Evolutionary conservation across 1,140 invertebrate species (phyloP), one percentile per base, ranked within the genome.

Genomic region (Sycophila sp.): DNA sequence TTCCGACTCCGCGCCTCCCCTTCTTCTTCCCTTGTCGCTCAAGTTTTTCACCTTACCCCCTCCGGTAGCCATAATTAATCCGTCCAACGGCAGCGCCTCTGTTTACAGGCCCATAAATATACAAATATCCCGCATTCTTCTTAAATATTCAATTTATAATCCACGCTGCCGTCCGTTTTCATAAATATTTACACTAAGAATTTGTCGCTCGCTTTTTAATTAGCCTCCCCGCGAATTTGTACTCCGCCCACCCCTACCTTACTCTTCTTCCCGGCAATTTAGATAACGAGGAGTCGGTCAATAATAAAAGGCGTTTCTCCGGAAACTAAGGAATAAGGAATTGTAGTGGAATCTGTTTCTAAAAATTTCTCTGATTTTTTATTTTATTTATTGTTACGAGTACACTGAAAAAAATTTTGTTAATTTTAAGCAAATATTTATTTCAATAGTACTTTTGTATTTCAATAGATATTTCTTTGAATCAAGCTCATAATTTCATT

Each of bases 151-250:
- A 63, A 69, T 69, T 70, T 70, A 70, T 64, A 70, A 70, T 69
- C 58, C 55, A 45, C 45, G 17, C 24, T 34, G 32, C 30, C 32
- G 22, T 58, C 22, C 19, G 24, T 45, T 71, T 71, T 42, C 69
- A 71, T 64, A 64, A 64, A 64, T 71, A 71, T 71, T 71, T 64
- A 64, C 45, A 66, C n/a, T n/a, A n/a, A n/a, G n/a, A n/a, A n/a
- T n/a, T n/a, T 10, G 19, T 40, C 28, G 10, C 26, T 7, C 13
- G 72, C 40, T 78, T 78, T 79, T 80, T 77, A 80, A 80, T 80
- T 79, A 78, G 47, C n/a, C n/a, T n/a, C n/a, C n/a, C n/a, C n/a
- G n/a, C n/a, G n/a, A n/a, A n/a, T n/a, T n/a, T n/a, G n/a, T n/a
- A n/a, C n/a, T n/a, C n/a, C n/a, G n/a, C n/a, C n/a, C n/a, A n/a